phyloP scores from a whole-genome alignment of 2,113 vertebrate species.

The Lanius collurio region DNA sequence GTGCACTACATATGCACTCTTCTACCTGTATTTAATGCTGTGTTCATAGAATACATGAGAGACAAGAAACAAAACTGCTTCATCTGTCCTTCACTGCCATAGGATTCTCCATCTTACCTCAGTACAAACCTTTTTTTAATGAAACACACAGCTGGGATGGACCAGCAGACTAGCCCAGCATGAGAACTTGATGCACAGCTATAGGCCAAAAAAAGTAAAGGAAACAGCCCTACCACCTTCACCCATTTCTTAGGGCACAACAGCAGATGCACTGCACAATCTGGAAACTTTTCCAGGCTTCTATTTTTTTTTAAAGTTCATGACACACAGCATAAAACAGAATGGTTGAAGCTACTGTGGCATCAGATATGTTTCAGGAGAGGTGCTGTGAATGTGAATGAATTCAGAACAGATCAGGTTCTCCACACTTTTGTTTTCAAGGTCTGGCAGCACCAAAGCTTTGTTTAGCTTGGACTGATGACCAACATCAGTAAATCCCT shows the following conservation, averaged over 20 bases:
- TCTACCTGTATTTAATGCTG: neutral
- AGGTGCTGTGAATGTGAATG: neutral
- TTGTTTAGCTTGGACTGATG: neutral
- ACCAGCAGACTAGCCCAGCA: neutral
- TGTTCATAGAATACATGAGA: neutral
- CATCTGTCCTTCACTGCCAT: neutral
- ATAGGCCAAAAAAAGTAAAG: neutral
- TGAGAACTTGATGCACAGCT: neutral
- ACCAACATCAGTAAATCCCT: neutral
- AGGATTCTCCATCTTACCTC: neutral
- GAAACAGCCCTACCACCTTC: neutral
- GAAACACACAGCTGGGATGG: neutral
- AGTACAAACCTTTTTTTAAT: neutral
- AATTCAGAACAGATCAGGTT: neutral
- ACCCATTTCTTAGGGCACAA: neutral
- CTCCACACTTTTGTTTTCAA: neutral
- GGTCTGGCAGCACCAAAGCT: neutral
- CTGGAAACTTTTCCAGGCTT: constrained; percentile 15
- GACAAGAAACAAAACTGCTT: neutral
- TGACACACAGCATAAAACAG: neutral
- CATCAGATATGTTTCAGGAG: neutral
- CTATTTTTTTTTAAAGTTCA: neutral
- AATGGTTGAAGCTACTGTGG: neutral
- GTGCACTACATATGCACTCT: neutral
- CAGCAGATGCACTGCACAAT: neutral